phyloP scores from a whole-genome alignment of 1,140 invertebrate genomes.

The Argopecten irradians region DNA sequence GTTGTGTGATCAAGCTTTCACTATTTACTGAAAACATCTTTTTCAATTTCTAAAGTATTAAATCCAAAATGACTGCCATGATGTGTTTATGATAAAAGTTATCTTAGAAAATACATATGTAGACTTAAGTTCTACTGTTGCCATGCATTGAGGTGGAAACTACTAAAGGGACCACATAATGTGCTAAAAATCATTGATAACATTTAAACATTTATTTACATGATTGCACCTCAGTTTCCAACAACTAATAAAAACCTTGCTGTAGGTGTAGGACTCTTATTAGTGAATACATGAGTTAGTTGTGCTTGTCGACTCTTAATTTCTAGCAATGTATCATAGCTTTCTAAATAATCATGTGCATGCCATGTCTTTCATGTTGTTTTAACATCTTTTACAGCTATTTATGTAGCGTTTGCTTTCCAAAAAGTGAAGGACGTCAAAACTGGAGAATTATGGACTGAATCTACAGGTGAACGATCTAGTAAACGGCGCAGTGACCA shows the following conservation, averaged over 20 bases:
- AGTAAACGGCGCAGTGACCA: background rate
- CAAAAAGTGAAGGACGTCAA: conserved; percentile 80
- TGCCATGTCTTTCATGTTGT: no score
- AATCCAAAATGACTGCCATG: background rate
- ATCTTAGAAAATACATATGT: background rate
- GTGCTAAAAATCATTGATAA: no score
- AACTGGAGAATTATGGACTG: conserved; percentile 47
- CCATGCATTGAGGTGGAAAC: no score
- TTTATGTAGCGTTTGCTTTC: conserved; percentile 91
- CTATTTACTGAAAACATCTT: background rate
- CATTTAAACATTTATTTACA: no score
- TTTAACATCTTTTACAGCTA: conserved; percentile 86
- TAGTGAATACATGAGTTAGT: no score
- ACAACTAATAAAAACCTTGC: no score
- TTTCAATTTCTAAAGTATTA: background rate
- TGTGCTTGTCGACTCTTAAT: background rate
- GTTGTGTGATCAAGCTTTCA: background rate
- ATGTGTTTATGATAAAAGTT: background rate
- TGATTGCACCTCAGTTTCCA: no score
- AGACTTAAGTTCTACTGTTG: no score
- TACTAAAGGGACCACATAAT: no score
- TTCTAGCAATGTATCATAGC: conserved; percentile 38
- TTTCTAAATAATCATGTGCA: no score
- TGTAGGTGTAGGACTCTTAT: no score
- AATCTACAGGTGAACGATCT: background rate